Evolutionary conservation across 92 coral and sea anemone genomes (phyloP), one percentile per base, ranked within the genome.

Genomic region (Heliopora coerulea): DNA sequence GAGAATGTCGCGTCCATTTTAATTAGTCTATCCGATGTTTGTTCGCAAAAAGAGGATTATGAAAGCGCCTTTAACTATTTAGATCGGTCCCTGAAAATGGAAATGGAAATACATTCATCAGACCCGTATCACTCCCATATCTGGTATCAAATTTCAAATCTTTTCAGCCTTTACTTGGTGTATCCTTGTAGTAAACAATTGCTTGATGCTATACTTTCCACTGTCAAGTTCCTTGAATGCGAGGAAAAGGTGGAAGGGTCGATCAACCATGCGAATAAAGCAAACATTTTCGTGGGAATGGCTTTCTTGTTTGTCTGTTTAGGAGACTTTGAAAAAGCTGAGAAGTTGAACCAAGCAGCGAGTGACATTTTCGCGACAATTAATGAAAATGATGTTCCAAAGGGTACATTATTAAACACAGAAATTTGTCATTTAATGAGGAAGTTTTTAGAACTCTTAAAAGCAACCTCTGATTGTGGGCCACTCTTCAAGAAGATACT

Each of bases 81-180:
- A 12, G 58, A 67, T 14, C 74, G 49, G 13, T 17, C 15, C 40
- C 17, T 67, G 27, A 49, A 29, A 48, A 67, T 67, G 74, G 74
- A 67, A n/a, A 46, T 67, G 10, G 44, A 67, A n/a, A 24, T 67
- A 15, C 74, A 67, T 30, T 67, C 33, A 27, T 24, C 74, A 27
- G 33, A 49, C 11, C 74, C 74, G 2, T 46, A 37, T 67, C 74
- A 67, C 24, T 8, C 17, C 8, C 74, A 67, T 29, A 49, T 67
- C 39, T 23, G 20, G 29, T 42, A 27, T 20, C 23, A 48, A 44
- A 28, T 67, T 27, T 27, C 42, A 13, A 26, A 13, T 67, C 30
- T 44, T 27, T 25, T 59, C 12, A 67, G 12, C 8, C 23, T 67
- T 67, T 44, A 44, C 39, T 17, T 67, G 39, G 40, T 8, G 25